phyloP scores from a whole-genome alignment of 2,113 vertebrate genomes.

The Toxostoma redivivum region DNA sequence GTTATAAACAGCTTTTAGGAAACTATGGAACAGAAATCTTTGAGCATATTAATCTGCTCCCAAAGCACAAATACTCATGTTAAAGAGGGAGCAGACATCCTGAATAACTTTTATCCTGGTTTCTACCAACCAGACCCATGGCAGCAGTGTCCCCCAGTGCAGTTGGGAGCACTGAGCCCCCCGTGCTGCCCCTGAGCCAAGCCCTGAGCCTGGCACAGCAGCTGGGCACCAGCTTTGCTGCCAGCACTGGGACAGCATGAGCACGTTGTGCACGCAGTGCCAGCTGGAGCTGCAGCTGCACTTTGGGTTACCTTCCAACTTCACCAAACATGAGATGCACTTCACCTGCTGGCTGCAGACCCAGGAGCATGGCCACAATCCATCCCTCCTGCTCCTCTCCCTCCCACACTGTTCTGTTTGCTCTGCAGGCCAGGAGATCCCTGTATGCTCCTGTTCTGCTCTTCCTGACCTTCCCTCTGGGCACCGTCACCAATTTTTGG shows the following conservation, averaged over 20 bases:
- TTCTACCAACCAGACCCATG: accelerated
- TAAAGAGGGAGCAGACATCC: not conserved
- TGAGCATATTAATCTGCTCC: not conserved
- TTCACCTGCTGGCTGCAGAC: not conserved
- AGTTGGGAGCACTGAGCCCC: not conserved
- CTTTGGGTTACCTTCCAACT: not conserved
- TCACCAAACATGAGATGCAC: accelerated
- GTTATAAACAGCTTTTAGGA: not conserved
- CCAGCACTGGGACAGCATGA: not conserved
- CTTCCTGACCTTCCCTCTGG: not conserved
- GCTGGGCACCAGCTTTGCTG: not conserved
- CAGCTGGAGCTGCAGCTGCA: not conserved
- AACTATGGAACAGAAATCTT: not conserved
- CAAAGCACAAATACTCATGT: not conserved
- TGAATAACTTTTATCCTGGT: not conserved
- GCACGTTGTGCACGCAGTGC: not conserved
- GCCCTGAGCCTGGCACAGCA: not conserved
- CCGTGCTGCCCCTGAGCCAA: accelerated
- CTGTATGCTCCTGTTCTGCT: not conserved
- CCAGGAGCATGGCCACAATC: not conserved
- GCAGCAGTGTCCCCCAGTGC: accelerated
- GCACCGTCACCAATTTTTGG: not conserved
- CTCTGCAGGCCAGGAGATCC: not conserved
- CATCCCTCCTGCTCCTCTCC: not conserved
- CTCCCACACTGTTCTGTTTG: not conserved